A percentile compares a stretch with the other conserved stretches of the same genome.
These are phyloP conservation scores for Drosophila pandora DNA, from an alignment of 1,140 invertebrate species.

Conservation along the genomic window DNA sequence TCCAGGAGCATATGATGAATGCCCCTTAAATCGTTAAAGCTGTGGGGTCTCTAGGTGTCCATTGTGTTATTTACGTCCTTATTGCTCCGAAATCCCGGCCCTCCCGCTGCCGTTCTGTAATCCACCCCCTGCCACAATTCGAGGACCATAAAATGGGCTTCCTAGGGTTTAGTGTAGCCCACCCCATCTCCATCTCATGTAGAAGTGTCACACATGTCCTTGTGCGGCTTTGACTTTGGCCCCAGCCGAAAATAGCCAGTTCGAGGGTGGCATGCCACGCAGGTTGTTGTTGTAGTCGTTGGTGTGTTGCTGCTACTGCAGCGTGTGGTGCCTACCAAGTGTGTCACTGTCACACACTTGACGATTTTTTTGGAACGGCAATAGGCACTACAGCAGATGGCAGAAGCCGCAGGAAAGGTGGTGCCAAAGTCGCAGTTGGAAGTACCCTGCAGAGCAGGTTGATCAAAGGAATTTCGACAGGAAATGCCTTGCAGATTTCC, in stretches of 20 bases:
- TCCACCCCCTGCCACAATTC: constrained; percentile 9
- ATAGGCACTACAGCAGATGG: constrained; percentile 38
- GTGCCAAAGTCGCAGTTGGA: background rate
- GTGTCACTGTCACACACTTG: constrained; percentile 79
- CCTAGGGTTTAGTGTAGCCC: constrained; percentile 12
- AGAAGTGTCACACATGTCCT: constrained; percentile 75
- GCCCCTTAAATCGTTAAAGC: constrained; percentile 54
- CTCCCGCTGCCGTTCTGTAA: background rate
- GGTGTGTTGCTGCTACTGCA: constrained; percentile 14
- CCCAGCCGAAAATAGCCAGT: constrained; percentile 68
- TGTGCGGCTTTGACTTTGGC: constrained; percentile 73
- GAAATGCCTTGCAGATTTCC: background rate
- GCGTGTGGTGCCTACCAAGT: constrained; percentile 49
- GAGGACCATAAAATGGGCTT: constrained; percentile 52
- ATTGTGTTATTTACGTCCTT: constrained; percentile 75
- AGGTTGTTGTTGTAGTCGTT: constrained; percentile 2
- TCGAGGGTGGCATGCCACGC: constrained; percentile 21
- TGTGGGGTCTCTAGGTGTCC: constrained; percentile 63
- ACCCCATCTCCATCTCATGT: background rate
- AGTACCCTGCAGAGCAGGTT: constrained; percentile 17
- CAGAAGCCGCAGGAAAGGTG: background rate
- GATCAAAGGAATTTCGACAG: background rate
- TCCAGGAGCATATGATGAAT: constrained; percentile 49
- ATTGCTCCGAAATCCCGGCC: constrained; percentile 18
- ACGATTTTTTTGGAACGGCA: constrained; percentile 68